These are phyloP conservation scores for Brachyhypopomus occidentalis DNA, from an alignment of 2,113 vertebrate genomes.

Conservation along the genomic window DNA sequence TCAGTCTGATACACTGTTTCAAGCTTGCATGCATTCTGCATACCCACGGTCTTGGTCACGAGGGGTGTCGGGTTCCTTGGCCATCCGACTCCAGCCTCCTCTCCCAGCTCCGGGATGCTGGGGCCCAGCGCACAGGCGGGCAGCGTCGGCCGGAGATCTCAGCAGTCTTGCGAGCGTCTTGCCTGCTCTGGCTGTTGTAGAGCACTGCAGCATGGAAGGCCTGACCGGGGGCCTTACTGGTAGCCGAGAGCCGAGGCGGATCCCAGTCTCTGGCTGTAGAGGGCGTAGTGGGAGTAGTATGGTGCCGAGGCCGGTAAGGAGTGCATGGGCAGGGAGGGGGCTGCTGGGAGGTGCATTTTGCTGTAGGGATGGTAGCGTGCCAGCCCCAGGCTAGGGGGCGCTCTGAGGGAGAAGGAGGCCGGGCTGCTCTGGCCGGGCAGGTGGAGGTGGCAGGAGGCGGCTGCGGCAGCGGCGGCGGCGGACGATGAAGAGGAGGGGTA, in stretches of 20 bases:
- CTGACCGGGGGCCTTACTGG: slow-evolving; percentile 77
- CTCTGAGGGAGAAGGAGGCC: slow-evolving; percentile 86
- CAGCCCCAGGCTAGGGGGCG: slow-evolving; percentile 89
- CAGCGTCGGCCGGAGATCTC: slow-evolving; percentile 5
- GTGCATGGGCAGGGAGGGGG: slow-evolving; percentile 85
- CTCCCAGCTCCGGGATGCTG: background rate
- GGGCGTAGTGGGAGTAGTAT: slow-evolving; percentile 93
- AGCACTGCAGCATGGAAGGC: slow-evolving; percentile 19
- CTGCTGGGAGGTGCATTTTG: slow-evolving; percentile 88
- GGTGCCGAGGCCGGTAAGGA: slow-evolving; percentile 84
- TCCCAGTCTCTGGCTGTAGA: slow-evolving; percentile 95
- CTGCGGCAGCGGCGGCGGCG: slow-evolving; percentile 64
- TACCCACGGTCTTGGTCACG: background rate
- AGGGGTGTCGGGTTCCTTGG: slow-evolving; percentile 11
- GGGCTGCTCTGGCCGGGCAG: slow-evolving; percentile 85
- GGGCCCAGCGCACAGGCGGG: slow-evolving; percentile 6
- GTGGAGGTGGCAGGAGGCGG: slow-evolving; percentile 87
- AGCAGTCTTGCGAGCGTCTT: slow-evolving; percentile 42
- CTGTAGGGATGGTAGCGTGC: slow-evolving; percentile 95
- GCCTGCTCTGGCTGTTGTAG: slow-evolving; percentile 28
- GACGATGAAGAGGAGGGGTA: slow-evolving; percentile 78
- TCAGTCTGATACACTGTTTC: slow-evolving; percentile 34
- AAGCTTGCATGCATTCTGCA: slow-evolving; percentile 62
- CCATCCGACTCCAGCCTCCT: background rate
- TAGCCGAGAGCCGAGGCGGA: slow-evolving; percentile 92